Conservation (phyloP, 23 tunicate genomes). For the Oikopleura vanhoeffeni region DNA sequence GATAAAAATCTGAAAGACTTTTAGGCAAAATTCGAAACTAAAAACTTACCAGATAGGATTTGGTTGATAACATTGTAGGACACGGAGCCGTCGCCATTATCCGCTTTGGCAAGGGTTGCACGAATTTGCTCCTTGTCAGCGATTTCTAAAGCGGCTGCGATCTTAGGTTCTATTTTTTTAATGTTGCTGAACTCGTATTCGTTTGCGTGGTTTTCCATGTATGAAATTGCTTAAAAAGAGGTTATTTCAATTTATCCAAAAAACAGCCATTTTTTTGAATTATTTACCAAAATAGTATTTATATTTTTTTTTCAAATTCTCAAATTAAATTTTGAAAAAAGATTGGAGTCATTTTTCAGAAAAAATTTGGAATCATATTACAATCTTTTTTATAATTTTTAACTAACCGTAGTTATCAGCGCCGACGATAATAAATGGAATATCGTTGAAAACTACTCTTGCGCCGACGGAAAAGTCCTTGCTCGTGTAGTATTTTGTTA, state of each 20-base stretch:
- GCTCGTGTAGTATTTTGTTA: conserved; percentile 52
- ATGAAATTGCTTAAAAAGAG: background rate
- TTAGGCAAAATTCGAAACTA: too few relatives aligned
- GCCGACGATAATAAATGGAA: conserved; percentile 48
- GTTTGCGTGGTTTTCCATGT: background rate
- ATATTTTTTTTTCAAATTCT: too few relatives aligned
- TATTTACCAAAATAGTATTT: too few relatives aligned
- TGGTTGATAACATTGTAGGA: background rate
- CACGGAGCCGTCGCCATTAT: background rate
- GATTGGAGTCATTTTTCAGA: too few relatives aligned
- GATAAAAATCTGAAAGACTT: too few relatives aligned
- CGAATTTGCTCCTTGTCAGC: background rate
- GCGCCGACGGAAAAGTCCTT: conserved; percentile 85
- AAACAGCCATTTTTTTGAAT: too few relatives aligned
- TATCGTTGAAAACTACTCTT: conserved; percentile 44
- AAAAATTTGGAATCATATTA: too few relatives aligned
- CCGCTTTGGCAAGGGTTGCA: background rate
- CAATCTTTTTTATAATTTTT: too few relatives aligned
- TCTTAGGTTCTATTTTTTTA: background rate
- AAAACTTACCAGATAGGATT: too few relatives aligned
- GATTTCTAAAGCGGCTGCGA: background rate
- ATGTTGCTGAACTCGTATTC: background rate
- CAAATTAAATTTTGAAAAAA: too few relatives aligned
- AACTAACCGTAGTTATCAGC: conserved; percentile 65
- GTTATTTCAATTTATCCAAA: too few relatives aligned